phyloP scores from a whole-genome alignment of 2,888 invertebrate species.

The Plagodis dolabraria region DNA sequence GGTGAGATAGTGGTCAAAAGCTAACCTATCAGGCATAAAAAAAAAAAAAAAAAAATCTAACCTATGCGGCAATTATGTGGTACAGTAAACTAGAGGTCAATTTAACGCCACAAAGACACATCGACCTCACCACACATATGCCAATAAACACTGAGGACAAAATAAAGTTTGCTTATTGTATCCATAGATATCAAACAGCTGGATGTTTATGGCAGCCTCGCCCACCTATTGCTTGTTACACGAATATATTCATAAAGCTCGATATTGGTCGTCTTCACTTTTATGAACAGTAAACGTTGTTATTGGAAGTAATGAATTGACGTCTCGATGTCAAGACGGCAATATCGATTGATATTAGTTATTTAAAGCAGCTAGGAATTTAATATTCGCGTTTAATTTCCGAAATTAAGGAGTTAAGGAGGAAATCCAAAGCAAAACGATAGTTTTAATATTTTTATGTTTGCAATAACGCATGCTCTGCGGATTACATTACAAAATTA shows the following conservation, averaged over 20 bases:
- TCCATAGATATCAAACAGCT: slow-evolving; percentile 56
- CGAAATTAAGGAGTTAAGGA: too few species aligned
- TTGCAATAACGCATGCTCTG: too few species aligned
- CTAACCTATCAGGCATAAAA: too few species aligned
- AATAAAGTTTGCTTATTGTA: slow-evolving; percentile 48
- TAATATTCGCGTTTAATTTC: too few species aligned
- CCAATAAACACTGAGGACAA: slow-evolving; percentile 47
- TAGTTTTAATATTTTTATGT: too few species aligned
- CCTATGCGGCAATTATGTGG: too few species aligned
- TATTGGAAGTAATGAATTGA: slow-evolving; percentile 35
- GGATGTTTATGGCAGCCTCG: slow-evolving; percentile 53
- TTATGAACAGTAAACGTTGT: slow-evolving; percentile 34
- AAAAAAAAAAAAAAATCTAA: too few species aligned
- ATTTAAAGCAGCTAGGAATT: too few species aligned
- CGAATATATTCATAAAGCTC: slow-evolving; percentile 46
- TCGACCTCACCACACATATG: slow-evolving; percentile 16
- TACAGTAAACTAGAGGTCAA: too few species aligned
- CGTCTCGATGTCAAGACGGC: slow-evolving; percentile 15
- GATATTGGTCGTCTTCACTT: slow-evolving; percentile 41
- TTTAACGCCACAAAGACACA: not conserved
- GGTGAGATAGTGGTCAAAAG: too few species aligned
- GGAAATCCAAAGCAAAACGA: too few species aligned
- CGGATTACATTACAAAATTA: too few species aligned
- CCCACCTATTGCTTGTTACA: slow-evolving; percentile 50
- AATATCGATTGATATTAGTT: not conserved